phyloP scores from a whole-genome alignment of 1,140 invertebrate species.

The Triops longicaudatus region DNA sequence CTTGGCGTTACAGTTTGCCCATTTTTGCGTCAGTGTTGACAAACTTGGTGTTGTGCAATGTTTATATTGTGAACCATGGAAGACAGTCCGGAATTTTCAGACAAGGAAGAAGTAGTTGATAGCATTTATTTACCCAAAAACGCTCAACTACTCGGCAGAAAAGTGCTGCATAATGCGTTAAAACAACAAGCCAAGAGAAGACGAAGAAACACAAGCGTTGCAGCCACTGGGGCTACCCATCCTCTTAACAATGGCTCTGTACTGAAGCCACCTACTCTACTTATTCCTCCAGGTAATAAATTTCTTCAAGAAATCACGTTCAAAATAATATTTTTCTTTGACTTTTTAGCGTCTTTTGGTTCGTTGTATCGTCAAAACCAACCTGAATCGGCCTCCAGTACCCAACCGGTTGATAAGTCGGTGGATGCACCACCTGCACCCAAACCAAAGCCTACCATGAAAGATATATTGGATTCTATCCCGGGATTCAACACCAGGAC shows the following conservation, averaged over 20 bases:
- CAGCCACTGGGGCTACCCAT: conserved; percentile 52
- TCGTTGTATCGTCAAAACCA: conserved; percentile 18
- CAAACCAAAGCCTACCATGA: conserved; percentile 50
- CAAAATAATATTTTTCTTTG: conserved; percentile 11
- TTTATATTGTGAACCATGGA: not conserved
- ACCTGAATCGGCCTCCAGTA: conserved; percentile 24
- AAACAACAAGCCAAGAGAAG: conserved; percentile 68
- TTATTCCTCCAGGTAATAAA: conserved; percentile 40
- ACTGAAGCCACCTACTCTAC: conserved; percentile 57
- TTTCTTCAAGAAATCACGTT: not conserved
- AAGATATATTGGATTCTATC: conserved; percentile 76
- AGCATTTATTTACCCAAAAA: not conserved
- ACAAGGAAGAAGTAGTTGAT: not conserved
- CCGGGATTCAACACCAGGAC: conserved; percentile 74
- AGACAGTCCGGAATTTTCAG: not conserved
- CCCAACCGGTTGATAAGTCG: conserved; percentile 41
- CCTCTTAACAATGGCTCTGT: conserved; percentile 49
- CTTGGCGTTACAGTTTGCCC: not conserved
- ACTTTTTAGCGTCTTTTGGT: conserved; percentile 21
- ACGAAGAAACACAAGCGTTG: conserved; percentile 64
- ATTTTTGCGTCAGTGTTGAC: not conserved
- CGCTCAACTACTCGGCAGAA: conserved; percentile 43
- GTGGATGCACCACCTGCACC: conserved; percentile 30
- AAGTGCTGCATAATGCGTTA: conserved; percentile 58
- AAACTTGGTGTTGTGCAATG: not conserved